Base-by-base conservation (phyloP, 2,888 invertebrate species). In the Thereva unica region DNA sequence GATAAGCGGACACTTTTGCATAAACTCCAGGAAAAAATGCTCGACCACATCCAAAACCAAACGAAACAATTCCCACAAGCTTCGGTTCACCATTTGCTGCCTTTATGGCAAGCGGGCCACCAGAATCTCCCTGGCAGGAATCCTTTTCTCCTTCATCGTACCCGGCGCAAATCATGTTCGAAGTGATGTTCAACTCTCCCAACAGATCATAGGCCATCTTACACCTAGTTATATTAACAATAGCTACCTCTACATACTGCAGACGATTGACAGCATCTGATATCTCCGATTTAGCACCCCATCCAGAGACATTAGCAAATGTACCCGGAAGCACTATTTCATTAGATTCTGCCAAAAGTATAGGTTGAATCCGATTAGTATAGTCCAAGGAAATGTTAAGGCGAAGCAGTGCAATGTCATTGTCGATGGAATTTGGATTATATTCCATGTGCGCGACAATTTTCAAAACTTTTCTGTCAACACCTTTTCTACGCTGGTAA, bases 331-430 rank as follows among this genome's bases (percentile, higher is more conserved):
- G 34, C 12, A 10, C 8, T n/a, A 4, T 23, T 7, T 50, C 34
- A 44, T 37, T 10, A 10, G n/a, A n/a, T 7, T 72, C 76, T 3
- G 68, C 47, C 0, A 73, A 71, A 35, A 78, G 74, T 9, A 85
- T 78, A 1, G 79, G 75, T 10, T 77, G 74, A 0, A 83, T 78
- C 1, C 70, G 73, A 0, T 77, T 74, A 55, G 70, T 77, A 64
- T 79, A 83, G 8, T 72, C 69, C 44, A 86, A 74, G 1, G 82
- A 78, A 8, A 74, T 78, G 0, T 78, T 66, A 3, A 86, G 76
- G 78, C 82, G 81, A 4, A 85, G 71, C 0, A 85, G 70, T 0
- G 84, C 85, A 4, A 85, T 76, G 57, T 86, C 86, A 67, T 79
- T 80, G 68, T 85, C 83, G 78, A 83, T 82, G 37, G 78, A 76